Evolutionary conservation across 2,888 invertebrate genomes (phyloP), one percentile per base, ranked within the genome.

Genomic region (Physocephala rufipes): DNA sequence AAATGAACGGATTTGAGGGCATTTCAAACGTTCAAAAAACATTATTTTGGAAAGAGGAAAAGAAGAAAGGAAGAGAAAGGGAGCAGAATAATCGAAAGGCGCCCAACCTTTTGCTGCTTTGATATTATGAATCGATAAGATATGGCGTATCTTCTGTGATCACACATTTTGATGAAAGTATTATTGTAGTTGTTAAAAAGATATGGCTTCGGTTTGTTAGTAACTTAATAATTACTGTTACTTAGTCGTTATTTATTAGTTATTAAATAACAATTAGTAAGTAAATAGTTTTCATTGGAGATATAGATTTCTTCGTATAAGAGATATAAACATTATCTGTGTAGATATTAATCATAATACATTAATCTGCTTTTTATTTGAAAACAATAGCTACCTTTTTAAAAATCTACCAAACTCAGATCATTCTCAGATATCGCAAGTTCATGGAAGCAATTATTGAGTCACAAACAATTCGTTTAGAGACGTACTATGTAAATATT

Each of bases 371-470:
- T 45, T 45, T 45, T 9, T 45, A 45, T 45, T 12, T 9, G 15
- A 12, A 15, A 45, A 9, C 45, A 45, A 9, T 45, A 12, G 45
- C 12, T 45, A 12, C 15, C 15, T 45, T 9, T 45, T 15, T 45
- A n/a, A n/a, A n/a, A n/a, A n/a, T n/a, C n/a, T n/a, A n/a, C n/a
- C n/a, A n/a, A n/a, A n/a, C n/a, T n/a, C n/a, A n/a, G n/a, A n/a
- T n/a, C n/a, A n/a, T n/a, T n/a, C n/a, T n/a, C n/a, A 36, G 16
- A n/a, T 43, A 26, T 15, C 43, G 45, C 45, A 67, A 67, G 59
- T 67, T 67, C 67, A 67, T 59, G 55, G 67, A 58, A 67, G 36
- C 24, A 16, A 28, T 21, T 58, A 67, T 67, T 67, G 58, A 67
- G 47, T 59, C 59, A 67, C n/a, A 59, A 65, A 43, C 26, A 4